phyloP scores from a whole-genome alignment of 2,113 vertebrate species.

The Agapornis roseicollis region DNA sequence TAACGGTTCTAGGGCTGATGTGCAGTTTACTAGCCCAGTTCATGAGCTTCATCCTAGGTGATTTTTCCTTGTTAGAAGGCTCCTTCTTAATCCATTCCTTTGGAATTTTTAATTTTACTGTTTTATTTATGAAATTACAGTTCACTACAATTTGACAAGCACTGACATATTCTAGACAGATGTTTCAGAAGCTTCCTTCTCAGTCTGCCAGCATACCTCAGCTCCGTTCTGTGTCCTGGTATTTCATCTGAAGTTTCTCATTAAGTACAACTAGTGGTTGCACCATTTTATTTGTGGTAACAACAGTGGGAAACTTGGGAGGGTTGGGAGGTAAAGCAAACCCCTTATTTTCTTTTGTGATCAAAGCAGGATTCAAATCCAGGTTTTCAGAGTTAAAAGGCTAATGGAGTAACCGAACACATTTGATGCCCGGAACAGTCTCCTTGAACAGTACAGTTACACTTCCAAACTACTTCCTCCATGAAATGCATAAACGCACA shows the following conservation, averaged over 20 bases:
- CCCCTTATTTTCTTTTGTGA: neutral
- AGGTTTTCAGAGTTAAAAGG: slow-evolving; percentile 25
- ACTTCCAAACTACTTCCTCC: slow-evolving; percentile 2
- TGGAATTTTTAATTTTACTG: neutral
- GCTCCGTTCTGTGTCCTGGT: neutral
- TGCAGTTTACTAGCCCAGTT: neutral
- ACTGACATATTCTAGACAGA: slow-evolving; percentile 3
- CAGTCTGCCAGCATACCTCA: neutral
- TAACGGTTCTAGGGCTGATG: neutral
- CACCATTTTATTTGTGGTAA: neutral
- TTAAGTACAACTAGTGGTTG: neutral
- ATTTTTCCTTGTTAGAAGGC: neutral
- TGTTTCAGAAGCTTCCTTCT: slow-evolving; percentile 18
- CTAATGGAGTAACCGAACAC: slow-evolving; percentile 29
- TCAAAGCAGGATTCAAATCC: slow-evolving; percentile 4
- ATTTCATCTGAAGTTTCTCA: neutral
- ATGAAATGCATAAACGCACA: slow-evolving; percentile 6
- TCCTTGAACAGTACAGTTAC: slow-evolving; percentile 18
- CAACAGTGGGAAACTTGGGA: neutral
- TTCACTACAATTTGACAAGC: neutral
- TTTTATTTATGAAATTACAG: slow-evolving; percentile 4
- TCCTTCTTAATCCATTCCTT: neutral
- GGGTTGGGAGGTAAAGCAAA: neutral
- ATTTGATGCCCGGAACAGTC: neutral
- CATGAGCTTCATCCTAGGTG: neutral